phyloP scores from a whole-genome alignment of 2,797 vertebrate genomes.

The Acropternis orthonyx region DNA sequence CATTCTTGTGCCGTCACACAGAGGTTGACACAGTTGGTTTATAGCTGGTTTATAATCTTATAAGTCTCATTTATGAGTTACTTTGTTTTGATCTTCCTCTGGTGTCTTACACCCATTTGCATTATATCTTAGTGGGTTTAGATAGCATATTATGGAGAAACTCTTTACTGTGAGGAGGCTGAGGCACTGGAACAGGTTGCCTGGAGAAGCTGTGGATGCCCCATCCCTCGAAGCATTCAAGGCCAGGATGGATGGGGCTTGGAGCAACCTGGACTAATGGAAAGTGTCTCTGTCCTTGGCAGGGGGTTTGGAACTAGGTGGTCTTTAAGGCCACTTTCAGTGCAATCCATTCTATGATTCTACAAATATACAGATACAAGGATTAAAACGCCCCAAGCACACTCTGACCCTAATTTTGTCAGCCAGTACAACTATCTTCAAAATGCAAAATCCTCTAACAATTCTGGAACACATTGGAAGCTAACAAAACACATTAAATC shows the following conservation, averaged over 20 bases:
- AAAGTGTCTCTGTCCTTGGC: background rate
- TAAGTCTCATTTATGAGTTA: background rate
- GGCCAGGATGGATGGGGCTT: background rate
- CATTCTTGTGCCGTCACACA: background rate
- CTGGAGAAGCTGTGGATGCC: background rate
- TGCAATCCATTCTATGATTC: background rate
- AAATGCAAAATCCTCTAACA: background rate
- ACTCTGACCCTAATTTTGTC: background rate
- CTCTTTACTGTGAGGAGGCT: background rate
- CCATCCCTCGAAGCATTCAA: background rate
- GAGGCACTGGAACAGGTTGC: background rate
- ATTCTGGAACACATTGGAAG: background rate
- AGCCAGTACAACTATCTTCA: background rate
- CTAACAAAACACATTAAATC: background rate
- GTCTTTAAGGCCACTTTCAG: background rate
- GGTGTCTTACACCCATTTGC: background rate
- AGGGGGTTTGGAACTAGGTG: background rate
- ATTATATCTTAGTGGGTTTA: background rate
- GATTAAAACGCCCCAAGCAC: background rate
- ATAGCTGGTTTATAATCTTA: background rate
- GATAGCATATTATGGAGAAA: background rate
- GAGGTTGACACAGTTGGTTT: background rate
- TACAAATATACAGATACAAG: background rate
- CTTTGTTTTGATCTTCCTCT: background rate
- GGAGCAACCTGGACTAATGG: background rate